phyloP scores from a whole-genome alignment of 2,888 invertebrate genomes.

The Liodrosophila aerea region DNA sequence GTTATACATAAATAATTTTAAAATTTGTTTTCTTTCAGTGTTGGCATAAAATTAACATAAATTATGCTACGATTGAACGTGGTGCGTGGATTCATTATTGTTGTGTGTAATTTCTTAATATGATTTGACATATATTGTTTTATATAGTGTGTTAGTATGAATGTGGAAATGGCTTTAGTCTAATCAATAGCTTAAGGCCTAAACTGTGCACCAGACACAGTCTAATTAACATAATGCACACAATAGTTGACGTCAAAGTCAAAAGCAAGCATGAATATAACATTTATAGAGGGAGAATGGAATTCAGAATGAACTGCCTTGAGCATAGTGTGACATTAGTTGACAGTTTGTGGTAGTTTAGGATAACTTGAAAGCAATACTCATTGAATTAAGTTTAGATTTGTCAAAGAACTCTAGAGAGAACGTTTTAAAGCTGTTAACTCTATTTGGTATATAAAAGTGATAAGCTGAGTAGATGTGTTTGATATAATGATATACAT shows the following conservation, averaged over 20 bases:
- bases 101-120: slow-evolving; percentile 31
- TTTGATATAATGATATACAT: too few relatives aligned
- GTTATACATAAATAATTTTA: slow-evolving; percentile 22
- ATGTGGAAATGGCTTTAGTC: too few relatives aligned
- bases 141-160: slow-evolving; percentile 35
- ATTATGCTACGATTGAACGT: slow-evolving; percentile 68
- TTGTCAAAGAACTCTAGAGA: too few relatives aligned
- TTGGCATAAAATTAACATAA: slow-evolving; percentile 68
- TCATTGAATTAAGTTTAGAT: neutral
- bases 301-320: too few relatives aligned
- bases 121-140: slow-evolving; percentile 22
- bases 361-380: neutral
- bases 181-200: too few relatives aligned
- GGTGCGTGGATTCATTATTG: slow-evolving; percentile 25
- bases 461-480: too few relatives aligned
- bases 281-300: neutral
- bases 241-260: neutral
- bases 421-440: too few relatives aligned
- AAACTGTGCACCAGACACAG: slow-evolving; percentile 3
- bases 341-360: neutral
- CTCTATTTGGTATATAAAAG: too few relatives aligned
- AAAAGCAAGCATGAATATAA: slow-evolving; percentile 13
- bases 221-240: slow-evolving; percentile 11
- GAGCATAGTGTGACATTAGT: too few relatives aligned
- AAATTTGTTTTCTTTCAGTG: slow-evolving; percentile 24